phyloP scores from a whole-genome alignment of 1,140 invertebrate genomes.

The Bombyx mori region ASM3026992v2 NC_085124.1:7434501-7435000 shows the following conservation, averaged over 20 bases:
- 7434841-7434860: constrained; percentile 13
- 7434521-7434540: constrained; percentile 53
- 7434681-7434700: background rate
- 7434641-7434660: too few species aligned
- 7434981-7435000: constrained; percentile 17
- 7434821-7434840: constrained; percentile 25
- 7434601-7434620: constrained; percentile 31
- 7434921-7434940: constrained; percentile 14
- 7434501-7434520: constrained; percentile 36
- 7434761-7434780: too few species aligned
- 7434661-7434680: background rate
- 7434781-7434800: background rate
- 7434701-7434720: background rate
- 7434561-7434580: constrained; percentile 27
- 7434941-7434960: constrained; percentile 21
- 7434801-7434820: constrained; percentile 15
- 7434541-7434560: constrained; percentile 31
- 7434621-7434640: constrained; percentile 4
- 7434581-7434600: constrained; percentile 33
- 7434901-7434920: constrained; percentile 28
- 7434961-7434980: constrained; percentile 20
- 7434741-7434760: constrained; percentile 5
- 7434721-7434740: background rate
- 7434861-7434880: constrained; percentile 30
- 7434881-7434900: constrained; percentile 27